These are phyloP conservation scores for Littorina saxatilis DNA, from an alignment of 1,140 invertebrate genomes.

Conservation along the genomic window DNA sequence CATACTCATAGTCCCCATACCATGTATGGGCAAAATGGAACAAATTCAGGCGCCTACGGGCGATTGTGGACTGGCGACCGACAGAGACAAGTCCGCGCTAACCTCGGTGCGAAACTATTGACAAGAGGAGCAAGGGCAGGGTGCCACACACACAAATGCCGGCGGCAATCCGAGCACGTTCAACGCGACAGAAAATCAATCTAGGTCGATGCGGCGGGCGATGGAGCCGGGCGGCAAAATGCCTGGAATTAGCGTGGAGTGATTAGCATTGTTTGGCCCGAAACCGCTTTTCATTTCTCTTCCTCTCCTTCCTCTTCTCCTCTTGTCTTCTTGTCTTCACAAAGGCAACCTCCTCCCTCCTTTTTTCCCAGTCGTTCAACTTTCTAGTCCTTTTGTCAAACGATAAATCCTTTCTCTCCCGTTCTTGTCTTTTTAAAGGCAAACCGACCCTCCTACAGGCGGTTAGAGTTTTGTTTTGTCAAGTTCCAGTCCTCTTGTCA, in stretches of 20 bases:
- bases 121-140: background rate
- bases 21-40: too few species aligned
- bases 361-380: background rate
- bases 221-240: background rate
- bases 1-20: too few species aligned
- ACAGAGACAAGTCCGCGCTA: background rate
- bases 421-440: background rate
- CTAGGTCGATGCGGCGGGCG: constrained; percentile 30
- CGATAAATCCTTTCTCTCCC: background rate
- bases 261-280: constrained; percentile 40
- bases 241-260: constrained; percentile 27
- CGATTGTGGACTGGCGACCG: background rate
- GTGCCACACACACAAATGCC: constrained; percentile 27
- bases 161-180: constrained; percentile 26
- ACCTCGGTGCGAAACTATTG: background rate
- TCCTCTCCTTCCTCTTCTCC: background rate
- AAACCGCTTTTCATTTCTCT: background rate
- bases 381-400: background rate
- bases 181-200: constrained; percentile 36
- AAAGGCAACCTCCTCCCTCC: background rate
- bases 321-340: background rate
- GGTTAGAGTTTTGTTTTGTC: too few species aligned
- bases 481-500: too few species aligned
- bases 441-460: background rate
- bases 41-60: too few species aligned